Conservation (phyloP, 2,888 invertebrate genomes). For the Papilio protenor region DNA sequence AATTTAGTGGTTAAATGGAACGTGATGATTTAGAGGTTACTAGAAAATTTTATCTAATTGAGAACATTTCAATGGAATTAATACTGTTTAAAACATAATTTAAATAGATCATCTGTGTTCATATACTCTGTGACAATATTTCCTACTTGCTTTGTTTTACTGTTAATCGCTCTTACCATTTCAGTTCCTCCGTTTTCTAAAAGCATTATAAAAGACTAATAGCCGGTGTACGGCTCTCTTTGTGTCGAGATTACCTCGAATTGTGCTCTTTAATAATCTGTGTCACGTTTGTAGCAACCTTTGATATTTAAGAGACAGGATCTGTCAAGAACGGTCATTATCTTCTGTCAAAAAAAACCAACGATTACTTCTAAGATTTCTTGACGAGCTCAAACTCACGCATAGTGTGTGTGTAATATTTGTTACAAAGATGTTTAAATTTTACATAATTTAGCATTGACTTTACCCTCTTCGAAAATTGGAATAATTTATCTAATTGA, state of each 20-base stretch:
- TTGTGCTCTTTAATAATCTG: slow-evolving; percentile 30
- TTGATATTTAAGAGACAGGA: not conserved
- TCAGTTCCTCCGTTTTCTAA: slow-evolving; percentile 39
- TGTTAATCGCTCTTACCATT: slow-evolving; percentile 46
- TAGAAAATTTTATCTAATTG: no score
- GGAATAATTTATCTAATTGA: not conserved
- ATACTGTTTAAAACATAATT: not conserved
- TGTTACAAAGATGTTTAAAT: not conserved
- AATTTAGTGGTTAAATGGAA: no score
- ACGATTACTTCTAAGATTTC: not conserved
- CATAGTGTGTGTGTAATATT: not conserved
- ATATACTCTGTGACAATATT: slow-evolving; percentile 25
- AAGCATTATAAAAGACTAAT: slow-evolving; percentile 44
- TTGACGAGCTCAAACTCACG: not conserved
- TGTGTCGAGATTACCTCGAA: slow-evolving; percentile 41
- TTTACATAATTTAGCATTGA: not conserved
- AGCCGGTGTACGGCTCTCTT: slow-evolving; percentile 40
- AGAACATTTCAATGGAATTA: no score
- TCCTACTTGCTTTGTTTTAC: slow-evolving; percentile 46
- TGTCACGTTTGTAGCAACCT: slow-evolving; percentile 27
- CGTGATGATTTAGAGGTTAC: no score
- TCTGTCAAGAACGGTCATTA: not conserved
- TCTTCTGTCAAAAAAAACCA: not conserved
- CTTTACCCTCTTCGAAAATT: not conserved
- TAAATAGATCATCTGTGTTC: slow-evolving; percentile 9